Base-by-base conservation (phyloP, 2,113 vertebrate species). In the Xiphophorus couchianus region DNA sequence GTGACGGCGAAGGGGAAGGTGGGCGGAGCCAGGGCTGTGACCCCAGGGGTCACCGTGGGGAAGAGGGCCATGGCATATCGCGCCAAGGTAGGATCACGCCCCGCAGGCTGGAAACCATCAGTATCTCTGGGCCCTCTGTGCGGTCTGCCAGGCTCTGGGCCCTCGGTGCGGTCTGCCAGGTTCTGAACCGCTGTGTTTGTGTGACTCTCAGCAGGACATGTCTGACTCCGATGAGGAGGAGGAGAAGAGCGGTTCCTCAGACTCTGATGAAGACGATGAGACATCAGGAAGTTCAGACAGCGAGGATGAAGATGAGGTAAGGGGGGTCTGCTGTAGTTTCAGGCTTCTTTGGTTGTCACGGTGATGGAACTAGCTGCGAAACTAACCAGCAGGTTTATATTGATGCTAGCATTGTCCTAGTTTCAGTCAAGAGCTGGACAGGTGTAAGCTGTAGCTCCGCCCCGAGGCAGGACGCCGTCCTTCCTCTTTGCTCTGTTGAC, bases 41-140 rank as follows among this genome's bases (percentile, higher is more conserved):
- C 88, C 2, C 88, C 90, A 12, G 88, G 88, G 9, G 90, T 92
- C 19, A 78, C 83, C 1, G 93, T 91, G 73, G 84, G 92, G 77
- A 95, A 93, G 84, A 87, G 93, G 80, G 88, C 93, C 54, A 94
- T 95, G 94, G 95, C 95, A 4, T 95, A 95, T 87, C 83, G 95
- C 13, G 94, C 91, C 69, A 95, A 94, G 93, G 93, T 95, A 93
- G 83, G 80, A 81, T 71, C 65, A 0, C 3, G 3, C 13, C 1
- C 29, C 11, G 5, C 14, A 27, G 0, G 1, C 31, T 25, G 62
- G 17, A 1, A 54, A 60, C 31, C 70, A 37, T 37, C 35, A 11
- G 35, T 3, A 37, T 12, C 35, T 37, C 35, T 11, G 35, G 35
- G 2, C 2, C 10, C 62, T 63, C 5, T 1, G 28, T 28, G 28